Conservation (phyloP, 2,797 vertebrate genomes). For the Setipinna tenuifilis region DNA sequence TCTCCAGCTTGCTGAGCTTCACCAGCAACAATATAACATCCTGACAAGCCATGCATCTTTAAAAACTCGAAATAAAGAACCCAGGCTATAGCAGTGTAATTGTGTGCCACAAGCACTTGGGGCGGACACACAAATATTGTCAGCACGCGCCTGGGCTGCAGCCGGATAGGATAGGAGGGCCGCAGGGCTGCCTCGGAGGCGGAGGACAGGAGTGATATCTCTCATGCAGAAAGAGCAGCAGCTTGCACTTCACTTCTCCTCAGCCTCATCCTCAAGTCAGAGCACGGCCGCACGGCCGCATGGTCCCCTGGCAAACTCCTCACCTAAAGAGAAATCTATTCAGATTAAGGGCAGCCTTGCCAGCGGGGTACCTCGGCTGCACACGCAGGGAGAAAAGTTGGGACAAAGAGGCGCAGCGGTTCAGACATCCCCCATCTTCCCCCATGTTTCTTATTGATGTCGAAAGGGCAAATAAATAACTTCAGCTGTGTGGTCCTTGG, state of each 20-base stretch:
- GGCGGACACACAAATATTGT: conserved; percentile 63
- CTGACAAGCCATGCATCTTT: conserved; percentile 70
- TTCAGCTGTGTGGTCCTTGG: background rate
- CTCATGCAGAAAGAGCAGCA: conserved; percentile 56
- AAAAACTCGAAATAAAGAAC: conserved; percentile 73
- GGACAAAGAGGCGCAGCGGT: background rate
- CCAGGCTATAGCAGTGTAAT: conserved; percentile 72
- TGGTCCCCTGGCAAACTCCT: conserved; percentile 42
- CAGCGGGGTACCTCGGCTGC: conserved; percentile 58
- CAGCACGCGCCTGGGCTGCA: conserved; percentile 59
- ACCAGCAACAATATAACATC: conserved; percentile 67
- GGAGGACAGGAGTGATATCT: conserved; percentile 62
- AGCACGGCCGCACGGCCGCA: conserved; percentile 34
- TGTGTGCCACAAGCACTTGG: conserved; percentile 66
- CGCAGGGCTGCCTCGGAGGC: conserved; percentile 57
- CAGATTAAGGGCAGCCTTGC: conserved; percentile 61
- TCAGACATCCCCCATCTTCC: background rate
- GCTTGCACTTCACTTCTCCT: conserved; percentile 66
- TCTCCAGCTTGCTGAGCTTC: conserved; percentile 56
- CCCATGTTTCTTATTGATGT: background rate
- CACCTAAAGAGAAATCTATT: conserved; percentile 64
- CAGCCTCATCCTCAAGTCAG: conserved; percentile 41
- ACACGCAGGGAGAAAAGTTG: conserved; percentile 34
- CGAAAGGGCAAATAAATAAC: background rate
- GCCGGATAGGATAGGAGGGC: conserved; percentile 44